Evolutionary conservation across 2,888 invertebrate genomes (phyloP).

Genomic region (Calliphora vomitoria): DNA sequence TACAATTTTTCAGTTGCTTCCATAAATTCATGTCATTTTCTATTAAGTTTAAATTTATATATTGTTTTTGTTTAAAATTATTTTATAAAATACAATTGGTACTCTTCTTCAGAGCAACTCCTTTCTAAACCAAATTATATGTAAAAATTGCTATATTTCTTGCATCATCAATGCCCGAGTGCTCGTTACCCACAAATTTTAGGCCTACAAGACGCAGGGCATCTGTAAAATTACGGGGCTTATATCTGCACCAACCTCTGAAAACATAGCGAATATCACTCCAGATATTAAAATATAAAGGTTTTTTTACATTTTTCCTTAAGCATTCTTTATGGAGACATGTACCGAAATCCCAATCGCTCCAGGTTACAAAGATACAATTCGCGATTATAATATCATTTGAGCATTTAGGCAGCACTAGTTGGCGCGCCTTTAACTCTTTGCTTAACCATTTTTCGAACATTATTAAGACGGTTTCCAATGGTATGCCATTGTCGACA

Average conservation of each 20-base stretch:
- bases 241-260: slow-evolving; percentile 83
- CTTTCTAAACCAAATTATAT: slow-evolving; percentile 85
- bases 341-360: slow-evolving; percentile 87
- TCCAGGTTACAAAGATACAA: slow-evolving; percentile 87
- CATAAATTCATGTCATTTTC: too few relatives aligned
- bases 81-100: background rate
- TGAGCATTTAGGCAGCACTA: slow-evolving; percentile 82
- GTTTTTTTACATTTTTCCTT: slow-evolving; percentile 86
- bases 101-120: background rate
- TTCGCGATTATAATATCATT: slow-evolving; percentile 85
- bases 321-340: slow-evolving; percentile 87
- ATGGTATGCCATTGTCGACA: slow-evolving; percentile 86
- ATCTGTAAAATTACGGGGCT: slow-evolving; percentile 85
- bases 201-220: slow-evolving; percentile 86
- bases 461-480: slow-evolving; percentile 85
- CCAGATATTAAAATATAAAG: slow-evolving; percentile 86
- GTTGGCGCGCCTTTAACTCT: slow-evolving; percentile 80
- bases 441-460: slow-evolving; percentile 86
- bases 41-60: too few relatives aligned
- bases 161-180: slow-evolving; percentile 87
- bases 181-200: slow-evolving; percentile 86
- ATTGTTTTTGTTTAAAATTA: background rate
- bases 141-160: slow-evolving; percentile 87
- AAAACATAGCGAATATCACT: slow-evolving; percentile 87
- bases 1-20: too few relatives aligned